Conservation (phyloP, 1,140 invertebrate species). For the Acromyrmex charruanus region DNA sequence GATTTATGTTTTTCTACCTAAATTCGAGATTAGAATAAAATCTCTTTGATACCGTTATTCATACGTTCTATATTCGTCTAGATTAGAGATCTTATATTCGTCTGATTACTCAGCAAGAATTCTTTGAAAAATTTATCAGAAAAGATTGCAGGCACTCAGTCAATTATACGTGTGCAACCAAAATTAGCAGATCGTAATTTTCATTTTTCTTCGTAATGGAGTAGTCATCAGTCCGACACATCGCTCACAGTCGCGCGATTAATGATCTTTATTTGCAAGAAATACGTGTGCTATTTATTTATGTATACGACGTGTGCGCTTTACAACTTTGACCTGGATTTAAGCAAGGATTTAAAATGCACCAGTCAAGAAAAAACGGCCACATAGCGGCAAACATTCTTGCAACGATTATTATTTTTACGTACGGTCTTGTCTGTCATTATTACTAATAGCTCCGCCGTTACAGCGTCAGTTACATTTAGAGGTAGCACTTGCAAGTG, state of each 20-base stretch:
- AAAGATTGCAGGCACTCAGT: not conserved
- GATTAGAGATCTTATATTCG: constrained; percentile 10
- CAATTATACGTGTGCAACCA: not conserved
- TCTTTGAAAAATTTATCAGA: not conserved
- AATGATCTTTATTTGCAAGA: constrained; percentile 15
- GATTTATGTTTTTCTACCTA: not conserved
- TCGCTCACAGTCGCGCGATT: not conserved
- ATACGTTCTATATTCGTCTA: constrained; percentile 1
- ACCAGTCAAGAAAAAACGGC: not conserved
- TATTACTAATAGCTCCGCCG: constrained; percentile 9
- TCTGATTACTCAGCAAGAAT: constrained; percentile 1
- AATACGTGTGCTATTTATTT: constrained; percentile 39
- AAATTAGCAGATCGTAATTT: constrained; percentile 35
- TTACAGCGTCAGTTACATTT: constrained; percentile 38
- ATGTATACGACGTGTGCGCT: not conserved
- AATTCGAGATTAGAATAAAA: constrained; percentile 9
- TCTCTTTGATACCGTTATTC: not conserved
- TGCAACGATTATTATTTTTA: constrained; percentile 39
- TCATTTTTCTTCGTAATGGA: constrained; percentile 32
- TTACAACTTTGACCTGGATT: constrained; percentile 17
- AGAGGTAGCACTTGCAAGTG: constrained; percentile 45
- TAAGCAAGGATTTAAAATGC: constrained; percentile 23
- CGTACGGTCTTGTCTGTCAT: constrained; percentile 9
- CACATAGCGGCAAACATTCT: not conserved
- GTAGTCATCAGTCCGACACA: not conserved